These are phyloP conservation scores for Natrix natrix DNA, from an alignment of 2,797 vertebrate genomes.

Conservation along the genomic window DNA sequence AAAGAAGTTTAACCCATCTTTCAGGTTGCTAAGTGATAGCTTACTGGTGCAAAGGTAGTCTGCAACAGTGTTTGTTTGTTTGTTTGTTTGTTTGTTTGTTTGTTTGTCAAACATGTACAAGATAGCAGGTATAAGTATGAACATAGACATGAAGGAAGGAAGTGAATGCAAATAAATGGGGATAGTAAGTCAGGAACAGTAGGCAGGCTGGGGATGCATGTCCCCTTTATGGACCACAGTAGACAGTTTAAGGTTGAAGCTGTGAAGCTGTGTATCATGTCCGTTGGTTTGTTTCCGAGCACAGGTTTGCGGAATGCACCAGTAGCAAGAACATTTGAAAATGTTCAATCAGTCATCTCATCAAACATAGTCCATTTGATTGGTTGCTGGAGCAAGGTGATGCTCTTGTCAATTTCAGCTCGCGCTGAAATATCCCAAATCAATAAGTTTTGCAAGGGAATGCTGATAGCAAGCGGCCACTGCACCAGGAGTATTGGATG, in stretches of 20 bases:
- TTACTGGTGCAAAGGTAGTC: not conserved
- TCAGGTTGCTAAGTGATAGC: not conserved
- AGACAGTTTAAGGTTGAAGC: too few species aligned
- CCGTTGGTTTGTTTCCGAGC: not conserved
- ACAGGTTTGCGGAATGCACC: not conserved
- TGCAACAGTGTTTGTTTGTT: not conserved
- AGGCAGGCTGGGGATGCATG: too few species aligned
- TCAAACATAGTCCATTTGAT: not conserved
- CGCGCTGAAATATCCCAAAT: not conserved
- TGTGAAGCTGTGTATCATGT: not conserved
- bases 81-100: too few species aligned
- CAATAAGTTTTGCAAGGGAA: not conserved
- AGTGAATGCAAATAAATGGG: too few species aligned
- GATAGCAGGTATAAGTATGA: too few species aligned
- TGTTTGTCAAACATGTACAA: too few species aligned
- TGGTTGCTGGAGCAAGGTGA: not conserved
- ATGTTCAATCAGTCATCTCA: not conserved
- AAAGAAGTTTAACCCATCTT: not conserved
- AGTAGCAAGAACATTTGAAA: not conserved
- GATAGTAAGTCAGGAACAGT: too few species aligned
- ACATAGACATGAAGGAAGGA: too few species aligned
- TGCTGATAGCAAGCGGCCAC: not conserved
- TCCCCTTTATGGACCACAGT: too few species aligned
- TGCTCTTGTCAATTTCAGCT: not conserved
- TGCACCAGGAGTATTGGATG: not conserved